phyloP scores from a whole-genome alignment of 2,113 vertebrate genomes.

The Oreochromis niloticus region DNA sequence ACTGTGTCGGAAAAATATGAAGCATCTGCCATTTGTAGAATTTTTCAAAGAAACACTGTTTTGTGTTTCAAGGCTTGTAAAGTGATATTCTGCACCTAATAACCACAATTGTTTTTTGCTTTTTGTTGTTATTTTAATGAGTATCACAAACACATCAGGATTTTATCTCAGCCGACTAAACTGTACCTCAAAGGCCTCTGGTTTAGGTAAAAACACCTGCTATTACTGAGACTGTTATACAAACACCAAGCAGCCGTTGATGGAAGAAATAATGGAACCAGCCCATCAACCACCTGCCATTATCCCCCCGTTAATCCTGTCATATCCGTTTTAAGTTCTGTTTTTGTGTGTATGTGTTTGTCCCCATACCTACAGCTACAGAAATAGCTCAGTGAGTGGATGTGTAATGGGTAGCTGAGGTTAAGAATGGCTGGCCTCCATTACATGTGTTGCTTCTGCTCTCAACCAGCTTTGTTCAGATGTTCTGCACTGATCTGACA shows the following conservation, averaged over 20 bases:
- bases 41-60: background rate
- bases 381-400: conserved; percentile 48
- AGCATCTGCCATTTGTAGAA: background rate
- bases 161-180: background rate
- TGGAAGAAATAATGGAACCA: conserved; percentile 44
- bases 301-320: conserved; percentile 45
- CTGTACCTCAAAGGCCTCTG: background rate
- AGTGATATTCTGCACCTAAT: background rate
- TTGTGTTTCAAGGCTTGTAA: background rate
- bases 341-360: conserved; percentile 32
- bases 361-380: conserved; percentile 12
- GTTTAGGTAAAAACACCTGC: background rate
- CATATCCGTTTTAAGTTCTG: conserved; percentile 39
- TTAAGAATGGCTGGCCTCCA: conserved; percentile 54
- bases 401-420: conserved; percentile 43
- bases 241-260: conserved; percentile 33
- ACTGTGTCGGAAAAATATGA: background rate
- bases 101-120: background rate
- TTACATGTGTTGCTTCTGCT: conserved; percentile 32
- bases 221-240: background rate
- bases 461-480: conserved; percentile 1
- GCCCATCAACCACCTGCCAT: conserved; percentile 39
- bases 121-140: background rate
- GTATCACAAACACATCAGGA: background rate
- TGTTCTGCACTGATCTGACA: background rate